Evolutionary conservation across 2,888 invertebrate species (phyloP), one percentile per base, ranked within the genome.

Genomic region (Cyrtodaria siliqua): DNA sequence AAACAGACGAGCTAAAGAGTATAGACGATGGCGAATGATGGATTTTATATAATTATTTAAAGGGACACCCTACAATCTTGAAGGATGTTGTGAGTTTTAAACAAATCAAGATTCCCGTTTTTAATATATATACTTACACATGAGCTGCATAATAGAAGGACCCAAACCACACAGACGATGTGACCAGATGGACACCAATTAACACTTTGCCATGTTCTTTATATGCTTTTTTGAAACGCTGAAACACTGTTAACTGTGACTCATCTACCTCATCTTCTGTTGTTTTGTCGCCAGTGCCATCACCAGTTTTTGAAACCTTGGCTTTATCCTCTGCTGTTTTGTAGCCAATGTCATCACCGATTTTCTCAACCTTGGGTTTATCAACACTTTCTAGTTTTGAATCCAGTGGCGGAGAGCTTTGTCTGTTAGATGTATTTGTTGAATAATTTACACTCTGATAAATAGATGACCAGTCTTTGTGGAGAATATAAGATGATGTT

Each of bases 201-300:
- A 98, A 94, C 64, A 99, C 96, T 93, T 99, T 98, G 97, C 99
- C 99, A 93, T 99, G 99, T 91, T 98, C 96, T 92, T 96, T 96
- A 91, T 97, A 97, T 96, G 98, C 97, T 90, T 96, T 94, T 93
- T 97, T 98, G 93, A 99, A 97, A 89, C 95, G 95, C 86, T 96
- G 95, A 90, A 97, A 95, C 2, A 98, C 91, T 0, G 96, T 95
- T 85, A 94, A 90, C 92, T 96, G 72, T 49, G 84, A 33, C 44
- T 77, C 85, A 40, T 56, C 42, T 16, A 40, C 29, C 3, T 1
- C 26, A 18, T 55, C 20, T 26, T 20, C 53, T 23, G 53, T 24
- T 6, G 56, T 4, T 24, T 52, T 14, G n/a, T 24, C 26, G 6
- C n/a, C 18, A 14, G 14, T 18, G 2, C 6, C 26, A 52, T 16